A percentile compares a stretch with the other conserved stretches of the same genome.
Evolutionary conservation across 2,113 vertebrate species (phyloP).

Genomic region (Spilogale gracilis): DNA sequence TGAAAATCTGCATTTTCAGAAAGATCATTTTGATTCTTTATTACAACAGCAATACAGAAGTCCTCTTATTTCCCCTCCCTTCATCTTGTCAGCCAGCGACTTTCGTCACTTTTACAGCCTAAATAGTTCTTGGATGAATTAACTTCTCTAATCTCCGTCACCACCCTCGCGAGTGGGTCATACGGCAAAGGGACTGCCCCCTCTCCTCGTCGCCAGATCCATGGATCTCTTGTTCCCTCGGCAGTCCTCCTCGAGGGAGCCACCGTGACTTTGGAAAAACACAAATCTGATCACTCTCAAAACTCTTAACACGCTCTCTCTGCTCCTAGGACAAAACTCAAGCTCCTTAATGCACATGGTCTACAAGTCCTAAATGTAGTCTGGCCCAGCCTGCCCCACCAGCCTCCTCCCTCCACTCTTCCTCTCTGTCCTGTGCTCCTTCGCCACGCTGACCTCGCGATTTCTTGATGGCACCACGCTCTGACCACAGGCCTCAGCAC

Average conservation of each 20-base stretch:
- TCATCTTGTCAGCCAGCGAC: too few relatives aligned
- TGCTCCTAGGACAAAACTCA: not conserved
- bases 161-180: accelerated
- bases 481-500: not conserved
- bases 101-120: not conserved
- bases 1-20: not conserved
- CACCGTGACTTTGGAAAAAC: not conserved
- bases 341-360: not conserved
- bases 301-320: not conserved
- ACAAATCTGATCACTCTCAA: not conserved
- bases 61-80: not conserved
- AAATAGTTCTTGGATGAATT: not conserved
- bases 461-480: not conserved
- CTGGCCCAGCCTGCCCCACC: not conserved
- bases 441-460: not conserved
- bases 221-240: not conserved
- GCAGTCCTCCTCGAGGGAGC: not conserved
- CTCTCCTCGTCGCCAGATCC: not conserved
- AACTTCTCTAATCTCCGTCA: not conserved
- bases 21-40: not conserved
- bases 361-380: not conserved
- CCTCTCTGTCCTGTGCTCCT: not conserved
- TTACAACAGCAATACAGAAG: not conserved
- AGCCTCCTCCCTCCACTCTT: not conserved
- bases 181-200: not conserved